Evolutionary conservation across 2,888 invertebrate genomes (phyloP), one percentile per base, ranked within the genome.

Genomic region (Caenorhabditis angaria): DNA sequence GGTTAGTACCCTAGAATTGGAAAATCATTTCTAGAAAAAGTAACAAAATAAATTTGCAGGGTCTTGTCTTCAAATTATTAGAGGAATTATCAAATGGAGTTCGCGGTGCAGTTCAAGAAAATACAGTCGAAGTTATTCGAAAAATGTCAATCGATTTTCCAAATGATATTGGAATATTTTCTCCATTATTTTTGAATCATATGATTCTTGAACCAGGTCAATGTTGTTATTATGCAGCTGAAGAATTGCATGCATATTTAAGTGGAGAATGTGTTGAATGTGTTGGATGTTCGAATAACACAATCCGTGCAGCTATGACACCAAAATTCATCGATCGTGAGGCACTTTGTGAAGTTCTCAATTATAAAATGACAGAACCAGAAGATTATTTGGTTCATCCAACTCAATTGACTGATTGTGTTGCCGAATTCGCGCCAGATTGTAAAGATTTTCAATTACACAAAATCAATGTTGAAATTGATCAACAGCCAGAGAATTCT

Each of bases 241-340:
- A 95, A 88, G 92, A 94, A 87, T 94, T 95, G 5, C 99, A 99
- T 89, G 96, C 97, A 6, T 99, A 99, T 90, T 89, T 99, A 22
- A 92, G 91, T 83, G 99, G 99, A 89, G 97, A 99, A 90, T 97
- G 97, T 87, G 90, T 99, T 57, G 99, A 99, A 89, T 96, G 95
- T 88, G 99, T 99, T 95, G 95, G 97, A 0, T 94, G 94, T 87
- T 97, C 97, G 0, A 97, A 99, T 89, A 99, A 99, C 89, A 96
- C 97, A 4, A 93, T 99, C 0, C 91, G 99, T 72, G 97, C 97
- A 0, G 99, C 97, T 0, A 90, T 99, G 3, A 99, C 99, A 0
- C 94, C 94, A 8, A 99, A 99, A 89, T 92, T 91, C 85, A 94
- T 94, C 82, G 99, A 99, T 88, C 92, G 95, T 0, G 90, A 92